phyloP scores from a whole-genome alignment of 2,797 vertebrate species.

The Rousettus madagascariensis region DNA sequence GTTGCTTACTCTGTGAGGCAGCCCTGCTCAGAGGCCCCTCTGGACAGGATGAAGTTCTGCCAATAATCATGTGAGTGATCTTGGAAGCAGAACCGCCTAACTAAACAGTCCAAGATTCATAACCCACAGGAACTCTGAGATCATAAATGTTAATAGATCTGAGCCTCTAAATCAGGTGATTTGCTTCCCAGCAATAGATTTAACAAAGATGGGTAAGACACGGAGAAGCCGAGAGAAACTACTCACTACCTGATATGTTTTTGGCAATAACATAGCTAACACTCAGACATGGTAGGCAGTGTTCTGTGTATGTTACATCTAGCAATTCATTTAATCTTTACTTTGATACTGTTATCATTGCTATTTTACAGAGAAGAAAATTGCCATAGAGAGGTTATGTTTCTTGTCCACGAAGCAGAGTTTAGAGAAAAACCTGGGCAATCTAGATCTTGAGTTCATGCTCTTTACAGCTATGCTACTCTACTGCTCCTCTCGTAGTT shows the following conservation, averaged over 20 bases:
- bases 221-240: not conserved
- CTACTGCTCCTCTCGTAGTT: not conserved
- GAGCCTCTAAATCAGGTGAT: not conserved
- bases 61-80: not conserved
- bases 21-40: not conserved
- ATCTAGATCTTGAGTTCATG: not conserved
- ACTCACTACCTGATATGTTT: not conserved
- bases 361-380: not conserved
- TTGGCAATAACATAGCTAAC: not conserved
- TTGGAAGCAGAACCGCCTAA: not conserved
- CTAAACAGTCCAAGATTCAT: not conserved
- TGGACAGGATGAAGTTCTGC: not conserved
- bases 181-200: not conserved
- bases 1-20: not conserved
- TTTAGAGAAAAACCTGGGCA: not conserved
- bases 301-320: not conserved
- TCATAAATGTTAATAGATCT: not conserved
- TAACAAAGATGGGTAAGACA: not conserved
- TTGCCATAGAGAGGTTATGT: not conserved
- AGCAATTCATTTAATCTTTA: not conserved
- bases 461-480: rapidly evolving
- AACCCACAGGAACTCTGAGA: not conserved
- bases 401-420: not conserved
- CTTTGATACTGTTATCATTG: not conserved
- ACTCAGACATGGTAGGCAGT: not conserved